Conservation (phyloP, 2,888 invertebrate species). For the Lutraria lutraria region DNA sequence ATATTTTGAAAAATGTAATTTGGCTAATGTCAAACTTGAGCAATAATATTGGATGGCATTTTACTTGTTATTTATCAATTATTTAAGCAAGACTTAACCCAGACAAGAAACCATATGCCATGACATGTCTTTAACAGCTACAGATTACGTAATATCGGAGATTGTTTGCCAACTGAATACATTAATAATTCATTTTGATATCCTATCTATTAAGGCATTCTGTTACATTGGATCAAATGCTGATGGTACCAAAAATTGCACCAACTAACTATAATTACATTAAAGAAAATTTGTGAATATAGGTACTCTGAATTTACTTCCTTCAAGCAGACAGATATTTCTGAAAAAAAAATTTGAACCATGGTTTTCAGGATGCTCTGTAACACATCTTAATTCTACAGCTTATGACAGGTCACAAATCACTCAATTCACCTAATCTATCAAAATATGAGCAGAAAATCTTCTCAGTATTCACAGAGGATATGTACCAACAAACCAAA, state of each 20-base stretch:
- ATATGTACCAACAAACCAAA: too few relatives aligned
- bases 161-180: background rate
- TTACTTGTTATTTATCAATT: background rate
- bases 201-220: background rate
- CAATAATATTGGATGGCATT: background rate
- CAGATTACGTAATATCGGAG: background rate
- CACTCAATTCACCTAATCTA: too few relatives aligned
- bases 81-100: background rate
- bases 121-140: background rate
- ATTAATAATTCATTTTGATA: conserved; percentile 1
- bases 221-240: background rate
- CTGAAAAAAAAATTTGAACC: too few relatives aligned
- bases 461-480: too few relatives aligned
- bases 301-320: too few relatives aligned
- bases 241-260: background rate
- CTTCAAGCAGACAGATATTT: too few relatives aligned
- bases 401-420: too few relatives aligned
- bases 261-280: background rate
- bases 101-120: background rate
- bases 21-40: background rate
- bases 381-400: too few relatives aligned
- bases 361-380: too few relatives aligned
- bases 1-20: background rate
- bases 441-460: too few relatives aligned
- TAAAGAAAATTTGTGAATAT: background rate